Base-by-base conservation (phyloP, 2,113 vertebrate species). In the Brachirus orientalis region DNA sequence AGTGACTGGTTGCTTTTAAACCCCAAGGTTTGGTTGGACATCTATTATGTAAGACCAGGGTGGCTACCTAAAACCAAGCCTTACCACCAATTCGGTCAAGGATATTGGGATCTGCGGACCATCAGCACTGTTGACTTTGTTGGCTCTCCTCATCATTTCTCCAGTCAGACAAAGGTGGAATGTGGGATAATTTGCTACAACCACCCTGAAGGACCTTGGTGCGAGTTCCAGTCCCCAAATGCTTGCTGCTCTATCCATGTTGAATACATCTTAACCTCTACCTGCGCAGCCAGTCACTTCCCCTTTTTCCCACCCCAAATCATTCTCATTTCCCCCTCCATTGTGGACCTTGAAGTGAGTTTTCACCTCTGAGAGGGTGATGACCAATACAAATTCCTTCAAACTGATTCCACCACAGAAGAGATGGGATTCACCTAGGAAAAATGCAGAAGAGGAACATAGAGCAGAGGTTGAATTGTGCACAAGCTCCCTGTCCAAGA, bases 201-300 rank as follows among this genome's bases (percentile, higher is more conserved):
- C 14, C 50, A 52, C 28, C 50, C 50, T n/a, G 50, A 52, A 33
- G 50, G 50, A 52, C 50, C 50, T 4, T 52, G 50, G 50, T 52
- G 50, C 10, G 22, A 52, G 22, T 3, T 52, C 8, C 7, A n/a
- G 28, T 28, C 20, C 50, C 7, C 1, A 14, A 14, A 52, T 1
- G 22, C 50, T 52, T 6, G 50, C 50, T 8, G 1, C 22, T n/a
- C 13, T 10, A 3, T 28, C 22, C 13, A n/a, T n/a, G 28, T 13
- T 13, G 5, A 14, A 13, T 10, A 13, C 12, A 13, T 7, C 47
- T 28, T 12, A 22, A 50, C 10, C 18, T 46, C 3, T 10, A 0
- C 12, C 17, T 18, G 18, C 12, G 6, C 28, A 28, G 28, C 28
- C 28, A 1, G 28, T 28, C 28, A 28, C 28, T 28, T 28, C 28